These are phyloP conservation scores for Watsonalla cultraria DNA, from an alignment of 2,888 invertebrate species.

Conservation along the genomic window DNA sequence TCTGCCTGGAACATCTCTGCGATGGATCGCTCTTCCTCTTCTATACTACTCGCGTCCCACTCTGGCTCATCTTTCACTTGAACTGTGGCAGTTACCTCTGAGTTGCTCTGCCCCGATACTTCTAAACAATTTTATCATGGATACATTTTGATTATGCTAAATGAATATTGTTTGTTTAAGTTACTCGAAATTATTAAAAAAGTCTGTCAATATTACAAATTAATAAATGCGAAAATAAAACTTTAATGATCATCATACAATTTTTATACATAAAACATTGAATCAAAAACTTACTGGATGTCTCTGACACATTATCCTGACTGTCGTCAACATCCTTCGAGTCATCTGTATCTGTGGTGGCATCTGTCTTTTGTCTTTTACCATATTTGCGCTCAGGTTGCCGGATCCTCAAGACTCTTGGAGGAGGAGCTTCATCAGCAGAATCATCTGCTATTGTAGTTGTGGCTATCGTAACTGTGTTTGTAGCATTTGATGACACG, in stretches of 20 bases:
- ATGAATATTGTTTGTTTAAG: no score
- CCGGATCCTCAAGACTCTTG: constrained; percentile 46
- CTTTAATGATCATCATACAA: no score
- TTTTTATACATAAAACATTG: constrained; percentile 1
- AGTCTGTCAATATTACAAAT: no score
- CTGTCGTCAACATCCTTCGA: constrained; percentile 40
- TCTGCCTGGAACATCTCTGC: constrained; percentile 82
- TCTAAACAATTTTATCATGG: constrained; percentile 27
- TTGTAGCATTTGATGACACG: constrained; percentile 1
- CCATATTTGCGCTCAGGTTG: constrained; percentile 65
- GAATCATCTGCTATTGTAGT: constrained; percentile 40
- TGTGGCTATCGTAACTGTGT: constrained; percentile 23
- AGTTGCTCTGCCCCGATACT: constrained; percentile 39
- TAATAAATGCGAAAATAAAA: no score
- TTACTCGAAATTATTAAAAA: no score
- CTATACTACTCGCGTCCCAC: constrained; percentile 82
- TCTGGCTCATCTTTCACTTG: constrained; percentile 77
- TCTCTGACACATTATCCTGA: constrained; percentile 36
- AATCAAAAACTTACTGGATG: constrained; percentile 43
- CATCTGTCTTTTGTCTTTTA: constrained; percentile 63
- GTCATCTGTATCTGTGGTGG: constrained; percentile 42
- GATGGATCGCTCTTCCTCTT: constrained; percentile 82
- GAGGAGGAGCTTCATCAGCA: constrained; percentile 42
- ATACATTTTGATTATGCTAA: background rate
- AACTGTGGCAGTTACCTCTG: constrained; percentile 42